Percentiles rank a stretch among this genome's conserved stretches.
These are phyloP conservation scores for Thunnus thynnus DNA, from an alignment of 2,113 vertebrate species.

Conservation along the genomic window DNA sequence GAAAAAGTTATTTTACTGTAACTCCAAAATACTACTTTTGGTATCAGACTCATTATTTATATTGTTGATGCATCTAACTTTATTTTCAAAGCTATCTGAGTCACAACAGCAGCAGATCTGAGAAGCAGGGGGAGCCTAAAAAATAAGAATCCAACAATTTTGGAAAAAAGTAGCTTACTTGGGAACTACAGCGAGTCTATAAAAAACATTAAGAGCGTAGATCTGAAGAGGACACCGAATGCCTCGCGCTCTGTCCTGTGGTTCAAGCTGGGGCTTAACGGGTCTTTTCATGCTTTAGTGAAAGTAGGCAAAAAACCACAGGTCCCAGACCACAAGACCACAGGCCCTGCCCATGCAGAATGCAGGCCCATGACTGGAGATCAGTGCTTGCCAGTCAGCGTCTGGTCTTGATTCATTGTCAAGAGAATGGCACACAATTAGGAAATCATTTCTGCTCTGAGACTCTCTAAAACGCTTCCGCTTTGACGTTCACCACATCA, in stretches of 20 bases:
- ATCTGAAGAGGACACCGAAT: constrained; percentile 51
- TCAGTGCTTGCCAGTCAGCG: constrained; percentile 38
- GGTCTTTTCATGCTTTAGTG: constrained; percentile 77
- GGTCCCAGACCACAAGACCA: constrained; percentile 72
- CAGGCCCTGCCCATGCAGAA: constrained; percentile 56
- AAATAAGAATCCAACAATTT: constrained; percentile 11
- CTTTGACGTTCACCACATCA: constrained; percentile 18
- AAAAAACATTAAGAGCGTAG: constrained; percentile 43
- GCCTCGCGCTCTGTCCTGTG: constrained; percentile 49
- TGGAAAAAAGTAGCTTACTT: background rate
- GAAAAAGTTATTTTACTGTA: too few relatives aligned
- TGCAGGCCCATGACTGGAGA: constrained; percentile 41
- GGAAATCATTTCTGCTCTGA: constrained; percentile 35
- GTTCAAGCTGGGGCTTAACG: constrained; percentile 63
- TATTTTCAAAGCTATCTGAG: background rate
- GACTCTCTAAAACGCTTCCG: constrained; percentile 17
- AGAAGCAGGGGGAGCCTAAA: background rate
- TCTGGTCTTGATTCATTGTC: constrained; percentile 46
- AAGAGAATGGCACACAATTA: constrained; percentile 37
- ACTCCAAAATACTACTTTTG: background rate
- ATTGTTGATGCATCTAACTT: background rate
- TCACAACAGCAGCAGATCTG: background rate
- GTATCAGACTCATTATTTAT: background rate
- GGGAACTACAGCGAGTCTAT: constrained; percentile 40
- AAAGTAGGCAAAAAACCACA: constrained; percentile 72